Evolutionary conservation across 2,888 invertebrate genomes (phyloP).

Genomic region (Diploptera punctata): DNA sequence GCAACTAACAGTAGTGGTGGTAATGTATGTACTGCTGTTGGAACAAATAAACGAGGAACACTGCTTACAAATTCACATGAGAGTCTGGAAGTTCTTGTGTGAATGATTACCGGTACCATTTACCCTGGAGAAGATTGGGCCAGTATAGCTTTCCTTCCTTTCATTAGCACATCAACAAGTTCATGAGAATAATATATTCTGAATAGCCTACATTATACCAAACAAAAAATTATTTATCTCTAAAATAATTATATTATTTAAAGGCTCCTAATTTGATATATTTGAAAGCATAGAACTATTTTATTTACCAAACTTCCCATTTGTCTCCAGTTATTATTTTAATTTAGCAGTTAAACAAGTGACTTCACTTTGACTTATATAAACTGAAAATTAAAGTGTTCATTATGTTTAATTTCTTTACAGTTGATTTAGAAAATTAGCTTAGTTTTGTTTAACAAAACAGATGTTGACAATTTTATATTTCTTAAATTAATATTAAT

Average conservation of each 20-base stretch:
- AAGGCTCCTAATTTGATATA: background rate
- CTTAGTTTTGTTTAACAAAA: no score
- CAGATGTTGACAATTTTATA: no score
- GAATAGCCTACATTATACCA: no score
- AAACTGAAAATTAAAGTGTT: no score
- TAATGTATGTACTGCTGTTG: constrained; percentile 49
- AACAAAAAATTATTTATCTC: background rate
- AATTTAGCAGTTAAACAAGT: no score
- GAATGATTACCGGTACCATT: constrained; percentile 33
- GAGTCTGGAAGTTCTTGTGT: constrained; percentile 55
- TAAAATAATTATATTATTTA: background rate
- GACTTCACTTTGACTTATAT: no score
- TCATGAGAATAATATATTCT: no score
- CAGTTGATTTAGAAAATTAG: no score
- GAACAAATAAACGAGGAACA: constrained; percentile 44
- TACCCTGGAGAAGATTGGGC: constrained; percentile 7
- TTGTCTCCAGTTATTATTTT: background rate
- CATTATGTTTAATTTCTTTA: no score
- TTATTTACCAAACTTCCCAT: background rate
- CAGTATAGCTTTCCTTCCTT: constrained; percentile 2
- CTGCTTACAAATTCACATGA: constrained; percentile 53
- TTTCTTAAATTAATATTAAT: no score
- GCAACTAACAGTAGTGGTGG: background rate
- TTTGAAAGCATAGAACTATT: background rate
- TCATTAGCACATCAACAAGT: background rate